phyloP scores from a whole-genome alignment of 1,140 invertebrate genomes.

The Goniozus legneri region DNA sequence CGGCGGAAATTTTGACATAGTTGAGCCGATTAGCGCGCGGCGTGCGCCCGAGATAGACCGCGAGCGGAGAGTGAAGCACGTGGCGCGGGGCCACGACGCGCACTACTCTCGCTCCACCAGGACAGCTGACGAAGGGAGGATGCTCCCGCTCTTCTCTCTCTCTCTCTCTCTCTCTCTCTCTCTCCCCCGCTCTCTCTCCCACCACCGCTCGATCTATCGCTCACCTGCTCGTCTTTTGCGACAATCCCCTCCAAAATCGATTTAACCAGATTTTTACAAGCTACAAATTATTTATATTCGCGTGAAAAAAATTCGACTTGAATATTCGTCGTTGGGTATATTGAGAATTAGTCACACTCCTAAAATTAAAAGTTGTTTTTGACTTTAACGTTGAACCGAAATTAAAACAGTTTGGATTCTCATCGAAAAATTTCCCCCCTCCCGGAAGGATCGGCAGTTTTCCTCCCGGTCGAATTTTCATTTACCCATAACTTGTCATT shows the following conservation, averaged over 20 bases:
- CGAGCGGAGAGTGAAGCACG: slow-evolving; percentile 50
- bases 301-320: no score
- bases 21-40: not conserved
- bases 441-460: no score
- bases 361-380: no score
- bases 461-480: no score
- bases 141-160: slow-evolving; percentile 15
- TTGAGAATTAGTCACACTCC: no score
- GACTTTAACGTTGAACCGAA: no score
- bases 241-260: no score
- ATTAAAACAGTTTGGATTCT: slow-evolving; percentile 4
- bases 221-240: not conserved
- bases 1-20: no score
- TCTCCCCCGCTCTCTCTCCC: slow-evolving; percentile 17
- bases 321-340: no score
- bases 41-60: slow-evolving; percentile 9
- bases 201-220: not conserved
- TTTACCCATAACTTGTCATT: no score
- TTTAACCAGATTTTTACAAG: no score
- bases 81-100: slow-evolving; percentile 46
- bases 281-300: not conserved
- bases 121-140: slow-evolving; percentile 44
- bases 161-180: slow-evolving; percentile 16
- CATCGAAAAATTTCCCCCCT: no score
- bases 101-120: slow-evolving; percentile 34